Percentiles rank a stretch among this genome's conserved stretches.
Evolutionary conservation across 92 coral and sea anemone genomes (phyloP).

Genomic region (Bergia sp.): DNA sequence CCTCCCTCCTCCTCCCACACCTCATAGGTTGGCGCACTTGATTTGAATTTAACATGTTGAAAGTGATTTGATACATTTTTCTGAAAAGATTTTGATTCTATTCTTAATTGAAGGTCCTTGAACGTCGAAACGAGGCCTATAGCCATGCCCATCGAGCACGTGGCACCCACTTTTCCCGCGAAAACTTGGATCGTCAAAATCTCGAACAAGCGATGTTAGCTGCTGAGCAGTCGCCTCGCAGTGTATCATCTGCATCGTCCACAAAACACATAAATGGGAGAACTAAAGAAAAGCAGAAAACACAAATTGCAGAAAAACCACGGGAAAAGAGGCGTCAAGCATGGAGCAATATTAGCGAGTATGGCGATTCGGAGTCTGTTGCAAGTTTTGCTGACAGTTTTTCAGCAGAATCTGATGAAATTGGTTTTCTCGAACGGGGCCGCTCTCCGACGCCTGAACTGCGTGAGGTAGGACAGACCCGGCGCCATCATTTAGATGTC

Average conservation of each 20-base stretch:
- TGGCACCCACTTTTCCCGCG: conserved; percentile 91
- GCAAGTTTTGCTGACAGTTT: conserved; percentile 50
- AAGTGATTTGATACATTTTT: neutral
- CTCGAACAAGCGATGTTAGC: conserved; percentile 40
- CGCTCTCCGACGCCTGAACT: conserved; percentile 98
- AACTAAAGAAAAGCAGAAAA: conserved; percentile 4
- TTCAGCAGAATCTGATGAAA: conserved; percentile 54
- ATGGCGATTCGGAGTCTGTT: conserved; percentile 55
- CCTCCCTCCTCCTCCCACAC: too few species aligned
- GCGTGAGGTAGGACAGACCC: conserved; percentile 77
- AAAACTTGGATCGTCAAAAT: conserved; percentile 73
- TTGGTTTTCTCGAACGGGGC: conserved; percentile 84
- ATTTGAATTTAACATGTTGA: neutral
- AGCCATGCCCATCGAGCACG: conserved; percentile 81
- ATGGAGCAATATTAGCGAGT: conserved; percentile 64
- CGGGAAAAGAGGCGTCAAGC: conserved; percentile 72
- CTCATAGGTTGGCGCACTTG: too few species aligned
- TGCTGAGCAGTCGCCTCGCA: conserved; percentile 42
- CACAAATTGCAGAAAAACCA: conserved; percentile 38
- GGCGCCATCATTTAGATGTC: conserved; percentile 93
- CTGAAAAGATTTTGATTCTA: neutral
- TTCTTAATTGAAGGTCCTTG: conserved; percentile 62
- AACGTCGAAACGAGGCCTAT: conserved; percentile 88
- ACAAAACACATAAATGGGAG: conserved; percentile 43
- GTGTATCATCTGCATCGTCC: conserved; percentile 47